These are phyloP conservation scores for Cherax quadricarinatus DNA, from an alignment of 1,140 invertebrate genomes.

Conservation along the genomic window DNA sequence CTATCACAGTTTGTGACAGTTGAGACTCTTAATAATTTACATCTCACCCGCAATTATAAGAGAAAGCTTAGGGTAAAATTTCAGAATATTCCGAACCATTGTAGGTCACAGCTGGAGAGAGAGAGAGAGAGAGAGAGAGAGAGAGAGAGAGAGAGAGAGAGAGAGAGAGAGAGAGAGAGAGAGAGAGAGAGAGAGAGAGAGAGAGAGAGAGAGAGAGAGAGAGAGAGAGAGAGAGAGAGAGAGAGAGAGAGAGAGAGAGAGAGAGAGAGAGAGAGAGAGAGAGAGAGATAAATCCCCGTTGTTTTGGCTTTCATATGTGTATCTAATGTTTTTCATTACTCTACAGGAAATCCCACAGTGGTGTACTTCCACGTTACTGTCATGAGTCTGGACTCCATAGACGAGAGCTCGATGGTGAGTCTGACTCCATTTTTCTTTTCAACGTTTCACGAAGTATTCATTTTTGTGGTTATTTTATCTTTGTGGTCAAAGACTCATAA, in stretches of 20 bases:
- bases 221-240: not conserved
- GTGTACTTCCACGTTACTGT: slow-evolving; percentile 95
- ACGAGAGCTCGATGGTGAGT: slow-evolving; percentile 92
- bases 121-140: not conserved
- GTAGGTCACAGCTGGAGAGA: no score
- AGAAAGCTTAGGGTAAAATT: not conserved
- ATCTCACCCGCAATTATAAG: not conserved
- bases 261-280: not conserved
- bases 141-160: not conserved
- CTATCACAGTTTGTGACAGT: no score
- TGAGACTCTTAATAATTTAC: not conserved
- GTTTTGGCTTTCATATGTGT: not conserved
- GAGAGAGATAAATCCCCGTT: not conserved
- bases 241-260: not conserved
- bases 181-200: not conserved
- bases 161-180: not conserved
- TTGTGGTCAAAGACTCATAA: not conserved
- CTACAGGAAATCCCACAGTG: slow-evolving; percentile 79
- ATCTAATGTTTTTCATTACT: not conserved
- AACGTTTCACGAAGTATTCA: not conserved
- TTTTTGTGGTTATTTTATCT: not conserved
- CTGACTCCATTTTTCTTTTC: not conserved
- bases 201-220: not conserved
- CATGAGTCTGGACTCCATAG: slow-evolving; percentile 94
- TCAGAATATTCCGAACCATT: not conserved